Conservation (phyloP, 2,888 invertebrate species). For the Cephus pulcher region DNA sequence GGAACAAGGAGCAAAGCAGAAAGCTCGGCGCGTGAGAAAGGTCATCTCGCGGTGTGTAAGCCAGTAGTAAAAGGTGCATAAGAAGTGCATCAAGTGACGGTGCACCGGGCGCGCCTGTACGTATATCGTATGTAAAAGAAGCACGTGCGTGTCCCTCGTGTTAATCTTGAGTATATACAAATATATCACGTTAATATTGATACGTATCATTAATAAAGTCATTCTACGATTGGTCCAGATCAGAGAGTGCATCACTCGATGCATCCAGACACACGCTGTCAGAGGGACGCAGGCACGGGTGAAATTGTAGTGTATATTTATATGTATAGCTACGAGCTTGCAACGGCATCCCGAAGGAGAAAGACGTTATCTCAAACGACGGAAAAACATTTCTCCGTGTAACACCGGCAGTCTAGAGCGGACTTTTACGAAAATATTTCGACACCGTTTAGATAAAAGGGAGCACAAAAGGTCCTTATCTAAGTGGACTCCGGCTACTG, state of each 20-base stretch:
- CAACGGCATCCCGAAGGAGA: neutral
- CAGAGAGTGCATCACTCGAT: neutral
- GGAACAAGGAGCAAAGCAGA: neutral
- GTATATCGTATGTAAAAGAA: neutral
- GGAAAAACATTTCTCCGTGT: neutral
- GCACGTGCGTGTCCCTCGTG: neutral
- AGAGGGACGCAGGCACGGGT: neutral
- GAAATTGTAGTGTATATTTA: neutral
- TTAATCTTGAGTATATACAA: neutral
- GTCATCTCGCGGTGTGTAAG: neutral
- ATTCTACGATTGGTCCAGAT: neutral
- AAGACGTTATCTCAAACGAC: neutral
- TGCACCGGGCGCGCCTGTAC: neutral
- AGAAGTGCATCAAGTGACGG: neutral
- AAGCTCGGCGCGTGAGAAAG: neutral
- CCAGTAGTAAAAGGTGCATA: neutral
- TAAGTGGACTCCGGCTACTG: slow-evolving; percentile 33
- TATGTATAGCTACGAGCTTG: neutral
- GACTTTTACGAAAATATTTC: slow-evolving; percentile 20
- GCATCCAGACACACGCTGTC: neutral
- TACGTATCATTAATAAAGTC: neutral
- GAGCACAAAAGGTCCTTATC: slow-evolving; percentile 40
- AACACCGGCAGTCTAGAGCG: slow-evolving; percentile 3
- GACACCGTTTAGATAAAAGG: slow-evolving; percentile 17
- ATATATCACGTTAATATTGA: neutral